phyloP scores from a whole-genome alignment of 2,888 invertebrate species.

The Philonicus albiceps region DNA sequence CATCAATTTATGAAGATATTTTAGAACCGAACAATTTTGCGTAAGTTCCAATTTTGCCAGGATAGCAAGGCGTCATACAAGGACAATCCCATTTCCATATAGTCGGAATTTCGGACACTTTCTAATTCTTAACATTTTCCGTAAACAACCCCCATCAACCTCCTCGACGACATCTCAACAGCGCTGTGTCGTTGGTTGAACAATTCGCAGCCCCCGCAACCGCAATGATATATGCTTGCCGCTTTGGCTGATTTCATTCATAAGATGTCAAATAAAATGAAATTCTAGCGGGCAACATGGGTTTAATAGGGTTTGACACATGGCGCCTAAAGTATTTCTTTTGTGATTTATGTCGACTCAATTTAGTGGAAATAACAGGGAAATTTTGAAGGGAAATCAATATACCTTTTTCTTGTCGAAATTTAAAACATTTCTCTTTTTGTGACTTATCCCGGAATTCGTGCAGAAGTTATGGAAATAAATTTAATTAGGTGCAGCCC shows the following conservation, averaged over 20 bases:
- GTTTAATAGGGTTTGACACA: slow-evolving; percentile 27
- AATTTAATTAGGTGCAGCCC: not conserved
- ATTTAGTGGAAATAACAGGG: not conserved
- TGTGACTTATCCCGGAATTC: not conserved
- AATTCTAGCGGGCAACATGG: not conserved
- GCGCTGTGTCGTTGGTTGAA: not conserved
- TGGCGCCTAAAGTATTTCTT: slow-evolving; percentile 20
- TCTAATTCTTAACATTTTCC: not conserved
- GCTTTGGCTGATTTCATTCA: not conserved
- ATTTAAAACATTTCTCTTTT: not conserved
- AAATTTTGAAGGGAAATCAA: not conserved
- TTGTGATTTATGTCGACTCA: slow-evolving; percentile 15
- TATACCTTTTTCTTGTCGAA: not conserved
- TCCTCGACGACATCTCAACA: not conserved
- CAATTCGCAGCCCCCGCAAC: not conserved
- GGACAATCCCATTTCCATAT: not conserved
- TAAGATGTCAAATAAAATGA: slow-evolving; percentile 21
- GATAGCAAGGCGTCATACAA: not conserved
- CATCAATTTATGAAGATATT: not conserved
- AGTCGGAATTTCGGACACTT: not conserved
- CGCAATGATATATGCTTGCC: not conserved
- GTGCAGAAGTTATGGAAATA: not conserved
- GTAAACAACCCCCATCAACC: not conserved
- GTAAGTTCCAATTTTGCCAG: not conserved
- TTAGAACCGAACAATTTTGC: not conserved